Base-by-base conservation (phyloP, 1,140 invertebrate genomes). In the Bombus sylvicola region DNA sequence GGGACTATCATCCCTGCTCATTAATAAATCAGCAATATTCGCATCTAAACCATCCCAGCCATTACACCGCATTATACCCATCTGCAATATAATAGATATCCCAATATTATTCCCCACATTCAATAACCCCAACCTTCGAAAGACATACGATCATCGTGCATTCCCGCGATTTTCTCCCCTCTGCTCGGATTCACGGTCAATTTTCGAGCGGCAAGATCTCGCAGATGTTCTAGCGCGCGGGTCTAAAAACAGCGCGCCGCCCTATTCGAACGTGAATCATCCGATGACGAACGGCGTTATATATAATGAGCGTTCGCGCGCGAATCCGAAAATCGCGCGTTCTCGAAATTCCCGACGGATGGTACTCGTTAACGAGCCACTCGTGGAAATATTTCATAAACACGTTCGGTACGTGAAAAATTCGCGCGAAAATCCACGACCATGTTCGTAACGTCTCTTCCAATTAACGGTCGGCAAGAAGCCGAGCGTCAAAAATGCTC, bases 261-360 rank as follows among this genome's bases (percentile, higher is more conserved):
- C 47, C 47, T 59, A 28, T 59, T 59, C 57, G 25, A 28, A 28
- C 57, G 57, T 59, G 57, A 59, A 28, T 59, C 57, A 59, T 4
- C 28, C 9, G 57, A 59, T 81, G 81, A 88, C 66, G 75, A 74
- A 53, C 15, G 64, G 59, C 28, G 59, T 73, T 78, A 64, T 86
- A 79, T 82, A 85, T 85, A 80, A 72, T 62, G 66, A 73, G 59
- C 47, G 18, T 8, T 3, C 15, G 69, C 5, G n/a, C 13, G 37
- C 57, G 41, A 59, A 59, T 5, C 73, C 75, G 62, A 73, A 72
- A 78, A 88, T 80, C 41, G n/a, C 41, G 37, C 43, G 31, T 59
- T 22, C 75, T 31, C 75, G 41, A 22, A 73, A 82, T 85, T 77
- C n/a, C 15, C 9, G 31, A 4, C 8, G 31, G 41, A 9, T n/a